phyloP scores from a whole-genome alignment of 2,797 vertebrate genomes.

The Spondyliosoma cantharus region DNA sequence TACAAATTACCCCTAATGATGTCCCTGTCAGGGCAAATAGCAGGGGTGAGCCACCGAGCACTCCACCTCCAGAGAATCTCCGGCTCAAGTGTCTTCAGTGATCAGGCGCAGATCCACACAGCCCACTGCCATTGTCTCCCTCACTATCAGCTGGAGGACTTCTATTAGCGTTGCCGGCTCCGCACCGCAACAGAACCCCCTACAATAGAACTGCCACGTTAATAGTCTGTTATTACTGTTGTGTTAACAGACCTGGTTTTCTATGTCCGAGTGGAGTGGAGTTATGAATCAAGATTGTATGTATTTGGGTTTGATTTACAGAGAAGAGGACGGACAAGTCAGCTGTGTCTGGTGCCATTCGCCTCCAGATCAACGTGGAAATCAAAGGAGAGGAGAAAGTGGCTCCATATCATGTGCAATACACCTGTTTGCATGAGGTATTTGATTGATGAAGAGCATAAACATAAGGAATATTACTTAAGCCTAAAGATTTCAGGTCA shows the following conservation, averaged over 20 bases:
- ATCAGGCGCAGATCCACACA: conserved; percentile 55
- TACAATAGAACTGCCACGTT: conserved; percentile 63
- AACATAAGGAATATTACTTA: background rate
- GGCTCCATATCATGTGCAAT: conserved; percentile 96
- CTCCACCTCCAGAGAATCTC: conserved; percentile 67
- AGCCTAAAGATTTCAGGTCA: background rate
- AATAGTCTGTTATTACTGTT: conserved; percentile 68
- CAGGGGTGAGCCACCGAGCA: conserved; percentile 60
- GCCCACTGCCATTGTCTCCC: conserved; percentile 61
- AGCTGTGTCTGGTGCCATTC: conserved; percentile 96
- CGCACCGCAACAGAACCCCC: conserved; percentile 41
- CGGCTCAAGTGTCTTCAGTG: conserved; percentile 58
- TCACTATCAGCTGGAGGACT: conserved; percentile 64
- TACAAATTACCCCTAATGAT: conserved; percentile 84
- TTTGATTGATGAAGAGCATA: background rate
- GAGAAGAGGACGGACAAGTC: conserved; percentile 99
- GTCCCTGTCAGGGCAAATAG: conserved; percentile 80
- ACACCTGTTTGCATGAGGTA: conserved; percentile 98
- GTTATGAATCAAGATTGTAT: conserved; percentile 56
- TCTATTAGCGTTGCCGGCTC: conserved; percentile 58
- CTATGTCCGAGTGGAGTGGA: conserved; percentile 19
- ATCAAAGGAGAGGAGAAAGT: conserved; percentile 99
- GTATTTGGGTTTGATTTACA: conserved; percentile 71
- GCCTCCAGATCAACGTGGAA: conserved; percentile 98
- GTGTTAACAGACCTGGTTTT: conserved; percentile 53